Conservation (phyloP, 2,797 vertebrate genomes). For the Chromobotia macracanthus region DNA sequence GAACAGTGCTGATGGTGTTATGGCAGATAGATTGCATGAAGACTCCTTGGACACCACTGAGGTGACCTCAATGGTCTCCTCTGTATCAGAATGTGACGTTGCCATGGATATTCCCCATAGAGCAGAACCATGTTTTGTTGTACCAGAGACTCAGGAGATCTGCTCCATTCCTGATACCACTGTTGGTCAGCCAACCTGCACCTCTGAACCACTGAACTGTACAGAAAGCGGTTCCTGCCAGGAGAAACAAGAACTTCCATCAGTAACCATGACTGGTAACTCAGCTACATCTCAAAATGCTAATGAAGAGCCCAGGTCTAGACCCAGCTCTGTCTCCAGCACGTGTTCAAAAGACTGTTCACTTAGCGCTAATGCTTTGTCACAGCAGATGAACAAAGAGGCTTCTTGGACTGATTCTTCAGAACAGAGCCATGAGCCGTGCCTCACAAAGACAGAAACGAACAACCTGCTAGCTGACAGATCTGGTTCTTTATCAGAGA, state of each 20-base stretch:
- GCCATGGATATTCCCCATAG: constrained; percentile 45
- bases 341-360: constrained; percentile 40
- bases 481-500: constrained; percentile 42
- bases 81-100: constrained; percentile 66
- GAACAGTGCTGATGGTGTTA: constrained; percentile 79
- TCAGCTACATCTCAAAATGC: constrained; percentile 18
- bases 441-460: constrained; percentile 46
- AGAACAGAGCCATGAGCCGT: constrained; percentile 30
- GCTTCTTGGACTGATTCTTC: constrained; percentile 29
- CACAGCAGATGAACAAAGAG: constrained; percentile 20
- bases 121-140: constrained; percentile 51
- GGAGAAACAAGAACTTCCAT: not conserved
- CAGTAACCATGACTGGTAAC: constrained; percentile 9
- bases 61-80: constrained; percentile 56
- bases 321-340: not conserved
- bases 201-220: constrained; percentile 28
- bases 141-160: constrained; percentile 24
- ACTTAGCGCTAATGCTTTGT: constrained; percentile 25
- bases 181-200: not conserved
- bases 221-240: constrained; percentile 18
- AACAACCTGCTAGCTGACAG: constrained; percentile 61
- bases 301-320: constrained; percentile 23
- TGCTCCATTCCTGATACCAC: not conserved
- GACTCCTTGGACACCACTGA: constrained; percentile 65
- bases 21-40: constrained; percentile 63